phyloP scores from a whole-genome alignment of 2,113 vertebrate species.

The Cephalopholis sonnerati region DNA sequence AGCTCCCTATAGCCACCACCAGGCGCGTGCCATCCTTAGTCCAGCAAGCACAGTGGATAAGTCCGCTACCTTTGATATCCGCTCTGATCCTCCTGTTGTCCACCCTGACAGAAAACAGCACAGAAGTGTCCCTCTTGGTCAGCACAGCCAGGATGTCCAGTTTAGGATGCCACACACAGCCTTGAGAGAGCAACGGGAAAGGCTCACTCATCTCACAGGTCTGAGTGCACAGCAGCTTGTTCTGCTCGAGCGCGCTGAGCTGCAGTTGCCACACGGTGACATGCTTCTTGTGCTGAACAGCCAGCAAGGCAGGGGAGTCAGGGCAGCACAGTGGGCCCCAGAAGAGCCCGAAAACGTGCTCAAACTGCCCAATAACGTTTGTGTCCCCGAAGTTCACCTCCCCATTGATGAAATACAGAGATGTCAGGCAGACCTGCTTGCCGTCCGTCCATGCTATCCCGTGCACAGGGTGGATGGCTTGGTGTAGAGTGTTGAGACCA shows the following conservation, averaged over 20 bases:
- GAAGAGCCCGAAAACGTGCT: constrained; percentile 91
- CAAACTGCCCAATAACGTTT: constrained; percentile 93
- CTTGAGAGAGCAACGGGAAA: constrained; percentile 91
- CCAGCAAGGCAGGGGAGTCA: constrained; percentile 87
- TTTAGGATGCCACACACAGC: constrained; percentile 96
- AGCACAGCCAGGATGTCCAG: constrained; percentile 89
- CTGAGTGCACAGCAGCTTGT: constrained; percentile 90
- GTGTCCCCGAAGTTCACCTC: constrained; percentile 91
- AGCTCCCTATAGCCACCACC: constrained; percentile 91
- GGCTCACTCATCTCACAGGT: constrained; percentile 92
- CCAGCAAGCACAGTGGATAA: constrained; percentile 95
- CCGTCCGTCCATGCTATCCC: constrained; percentile 98
- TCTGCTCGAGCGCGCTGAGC: constrained; percentile 84
- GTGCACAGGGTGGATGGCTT: constrained; percentile 92
- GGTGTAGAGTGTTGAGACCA: constrained; percentile 91
- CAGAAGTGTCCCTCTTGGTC: constrained; percentile 89
- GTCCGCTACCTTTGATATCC: constrained; percentile 85
- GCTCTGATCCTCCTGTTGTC: constrained; percentile 89
- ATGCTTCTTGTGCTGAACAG: constrained; percentile 93
- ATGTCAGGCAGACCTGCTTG: constrained; percentile 91
- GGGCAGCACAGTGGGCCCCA: constrained; percentile 88
- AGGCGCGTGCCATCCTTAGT: constrained; percentile 92
- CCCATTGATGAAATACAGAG: constrained; percentile 83
- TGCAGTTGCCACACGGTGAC: constrained; percentile 93
- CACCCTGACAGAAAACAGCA: constrained; percentile 87